Percentiles rank a stretch among this genome's conserved stretches.
Evolutionary conservation across 30 jellyfish, hydroid and myxozoan species (phyloP).

Genomic region (Chrysaora quinquecirrha): DNA sequence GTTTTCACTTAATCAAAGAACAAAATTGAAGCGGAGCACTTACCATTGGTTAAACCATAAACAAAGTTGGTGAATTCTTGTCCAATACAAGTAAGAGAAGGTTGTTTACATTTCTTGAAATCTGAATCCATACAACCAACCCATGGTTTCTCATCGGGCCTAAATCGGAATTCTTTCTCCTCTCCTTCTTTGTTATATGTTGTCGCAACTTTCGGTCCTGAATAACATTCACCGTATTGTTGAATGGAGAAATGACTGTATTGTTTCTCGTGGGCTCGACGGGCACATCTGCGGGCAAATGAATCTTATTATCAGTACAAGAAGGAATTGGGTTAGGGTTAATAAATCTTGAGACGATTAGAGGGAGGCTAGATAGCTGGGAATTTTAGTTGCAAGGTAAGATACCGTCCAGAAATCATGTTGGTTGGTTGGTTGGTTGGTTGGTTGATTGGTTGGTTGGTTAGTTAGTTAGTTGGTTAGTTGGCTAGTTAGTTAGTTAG

Average conservation of each 20-base stretch:
- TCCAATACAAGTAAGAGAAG: conserved; percentile 91
- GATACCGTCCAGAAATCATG: too few species aligned
- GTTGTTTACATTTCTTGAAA: conserved; percentile 71
- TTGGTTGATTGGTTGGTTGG: too few species aligned
- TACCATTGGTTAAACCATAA: conserved; percentile 92
- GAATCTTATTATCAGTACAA: too few species aligned
- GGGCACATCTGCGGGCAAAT: conserved; percentile 81
- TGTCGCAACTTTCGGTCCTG: conserved; percentile 81
- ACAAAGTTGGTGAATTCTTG: conserved; percentile 92
- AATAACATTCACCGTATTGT: conserved; percentile 88
- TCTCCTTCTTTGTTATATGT: conserved; percentile 79
- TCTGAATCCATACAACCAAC: conserved; percentile 93
- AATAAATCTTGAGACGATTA: too few species aligned
- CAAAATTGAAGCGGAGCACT: too few species aligned
- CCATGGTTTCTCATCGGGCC: conserved; percentile 89
- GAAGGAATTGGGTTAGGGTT: too few species aligned
- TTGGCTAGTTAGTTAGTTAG: too few species aligned
- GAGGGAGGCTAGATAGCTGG: too few species aligned
- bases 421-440: too few species aligned
- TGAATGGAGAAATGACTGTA: conserved; percentile 91
- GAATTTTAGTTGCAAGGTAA: too few species aligned
- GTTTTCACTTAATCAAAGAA: too few species aligned
- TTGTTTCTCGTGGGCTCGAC: conserved; percentile 62
- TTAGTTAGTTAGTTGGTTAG: too few species aligned
- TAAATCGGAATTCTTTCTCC: conserved; percentile 63